Percentiles rank a stretch among this genome's conserved stretches.
Evolutionary conservation across 1,140 invertebrate genomes (phyloP).

Genomic region (Pogonomyrmex barbatus): DNA sequence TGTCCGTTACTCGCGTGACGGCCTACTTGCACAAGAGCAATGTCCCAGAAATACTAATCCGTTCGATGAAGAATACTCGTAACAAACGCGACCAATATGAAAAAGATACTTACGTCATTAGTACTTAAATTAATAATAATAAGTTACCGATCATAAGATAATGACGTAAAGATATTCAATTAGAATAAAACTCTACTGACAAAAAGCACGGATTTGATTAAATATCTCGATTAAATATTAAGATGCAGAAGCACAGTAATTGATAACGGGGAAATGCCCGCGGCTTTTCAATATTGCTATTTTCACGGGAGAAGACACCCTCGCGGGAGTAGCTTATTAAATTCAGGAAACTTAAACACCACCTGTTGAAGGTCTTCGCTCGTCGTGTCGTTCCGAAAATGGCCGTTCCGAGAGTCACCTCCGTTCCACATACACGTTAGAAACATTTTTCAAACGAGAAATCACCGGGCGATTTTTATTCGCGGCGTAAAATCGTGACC

Average conservation of each 20-base stretch:
- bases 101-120: neutral
- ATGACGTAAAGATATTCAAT: neutral
- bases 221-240: constrained; percentile 15
- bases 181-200: neutral
- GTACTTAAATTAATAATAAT: constrained; percentile 17
- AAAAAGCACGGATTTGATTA: neutral
- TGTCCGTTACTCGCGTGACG: constrained; percentile 29
- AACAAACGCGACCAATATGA: neutral
- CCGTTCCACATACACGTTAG: constrained; percentile 14
- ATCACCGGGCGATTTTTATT: constrained; percentile 37
- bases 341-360: constrained; percentile 76
- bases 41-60: neutral
- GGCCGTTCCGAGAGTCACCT: neutral
- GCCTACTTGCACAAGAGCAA: constrained; percentile 1
- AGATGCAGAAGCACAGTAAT: neutral
- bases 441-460: constrained; percentile 68
- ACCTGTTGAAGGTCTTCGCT: constrained; percentile 74
- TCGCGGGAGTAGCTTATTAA: constrained; percentile 65
- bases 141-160: neutral
- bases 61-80: no score
- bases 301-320: constrained; percentile 9
- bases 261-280: neutral
- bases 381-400: constrained; percentile 63
- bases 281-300: constrained; percentile 19
- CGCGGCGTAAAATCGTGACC: constrained; percentile 52